Evolutionary conservation across 2,888 invertebrate species (phyloP), one percentile per base, ranked within the genome.

Genomic region (Clitarchus hookeri): DNA sequence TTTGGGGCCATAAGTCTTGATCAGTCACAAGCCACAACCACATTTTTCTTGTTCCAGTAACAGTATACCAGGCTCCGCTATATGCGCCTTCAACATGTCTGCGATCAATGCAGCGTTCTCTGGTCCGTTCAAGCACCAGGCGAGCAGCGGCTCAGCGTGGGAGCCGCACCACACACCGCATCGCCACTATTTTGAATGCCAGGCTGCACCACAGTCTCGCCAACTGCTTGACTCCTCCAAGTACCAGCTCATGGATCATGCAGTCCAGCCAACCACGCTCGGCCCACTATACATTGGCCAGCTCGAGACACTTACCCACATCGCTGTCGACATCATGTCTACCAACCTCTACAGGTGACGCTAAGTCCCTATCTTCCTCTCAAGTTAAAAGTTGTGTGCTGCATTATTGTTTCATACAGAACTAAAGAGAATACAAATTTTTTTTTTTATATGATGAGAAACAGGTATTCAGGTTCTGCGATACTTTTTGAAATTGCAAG

Each of bases 41-140:
- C 3, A 13, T 48, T 48, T 11, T 65, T 85, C 36, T 44, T 78
- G 25, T 26, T 84, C 9, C 91, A 95, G 95, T 85, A 98, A 97
- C 91, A 96, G 97, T 90, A 97, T 98, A 89, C 94, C 96, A 8
- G 98, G 98, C 19, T 97, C 98, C 65, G 98, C 98, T 0, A 95
- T 98, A 9, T 98, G 98, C 90, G 95, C 97, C 4, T 98, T 96
- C 92, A 97, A 96, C 91, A 94, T 98, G 92, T 94, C 95, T 0
- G 94, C 97, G 0, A 95, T 98, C 48, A 94, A 96, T 87, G 93
- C 93, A 0, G 96, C 97, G 0, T 98, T 98, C 90, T 94, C 95
- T 85, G 98, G 98, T 0, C 95, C 97, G 0, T 98, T 96, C 92
- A 97, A 97, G 90, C 95, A 96, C 89, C 97, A 98, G 91, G 95